Evolutionary conservation across 2,113 vertebrate genomes (phyloP), one percentile per base, ranked within the genome.

Genomic region (Eolophus roseicapilla): DNA sequence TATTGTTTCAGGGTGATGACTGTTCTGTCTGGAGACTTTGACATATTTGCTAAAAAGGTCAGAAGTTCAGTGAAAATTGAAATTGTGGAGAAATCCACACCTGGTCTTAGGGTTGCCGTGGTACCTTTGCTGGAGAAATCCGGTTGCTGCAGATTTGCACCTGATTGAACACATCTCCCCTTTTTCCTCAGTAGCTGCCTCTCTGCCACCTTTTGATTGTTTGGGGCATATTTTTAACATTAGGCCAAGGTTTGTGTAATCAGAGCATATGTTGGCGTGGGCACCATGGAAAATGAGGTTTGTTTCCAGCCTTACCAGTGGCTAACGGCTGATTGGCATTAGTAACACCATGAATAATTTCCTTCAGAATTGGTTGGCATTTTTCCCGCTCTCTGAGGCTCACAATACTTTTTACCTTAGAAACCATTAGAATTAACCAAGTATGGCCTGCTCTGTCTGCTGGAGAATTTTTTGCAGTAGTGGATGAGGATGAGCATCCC

Each of bases 11-110:
- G 97, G 97, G 97, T 97, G 97, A 96, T 94, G 96, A 97, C 71
- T 96, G 92, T 89, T 87, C 94, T 97, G 94, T 97, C 94, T 96
- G 94, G 96, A 96, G 94, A 95, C 93, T 95, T 93, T 90, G 93
- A 95, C 94, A 73, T 92, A 91, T 94, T 97, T 96, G 93, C 94
- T 94, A 90, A 93, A 83, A 94, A 97, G 97, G 97, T 97, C 97
- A 97, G 89, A 91, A 98, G 97, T 97, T 98, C 96, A 96, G 7
- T 41, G 35, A 29, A 69, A 95, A 96, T 96, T 64, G 35, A 85
- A 92, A 82, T 73, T 64, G 74, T 86, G 80, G 74, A 85, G 57
- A 88, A 90, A 92, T 86, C 89, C 4, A 1, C 50, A 31, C 1
- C 0, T 49, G 13, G 43, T 55, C 29, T 33, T 43, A 21, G 20